Evolutionary conservation across 2,888 invertebrate genomes (phyloP).

Genomic region (Didymodactylos carnosus): DNA sequence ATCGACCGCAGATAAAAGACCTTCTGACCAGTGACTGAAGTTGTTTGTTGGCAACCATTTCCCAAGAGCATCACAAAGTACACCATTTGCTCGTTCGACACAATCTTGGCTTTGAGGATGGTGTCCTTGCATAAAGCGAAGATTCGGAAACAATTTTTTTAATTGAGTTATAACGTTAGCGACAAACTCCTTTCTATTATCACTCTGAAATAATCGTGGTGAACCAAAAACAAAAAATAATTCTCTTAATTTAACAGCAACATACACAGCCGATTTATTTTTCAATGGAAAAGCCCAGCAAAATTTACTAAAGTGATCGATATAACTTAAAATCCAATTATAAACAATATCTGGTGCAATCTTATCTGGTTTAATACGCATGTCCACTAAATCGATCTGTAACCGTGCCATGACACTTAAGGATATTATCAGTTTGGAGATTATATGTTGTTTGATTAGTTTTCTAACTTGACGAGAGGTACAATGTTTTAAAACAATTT

Average conservation of each 20-base stretch:
- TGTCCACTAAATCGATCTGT: neutral
- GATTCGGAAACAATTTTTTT: no score
- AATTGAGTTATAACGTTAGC: no score
- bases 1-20: neutral
- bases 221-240: neutral
- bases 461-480: no score
- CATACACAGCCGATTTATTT: neutral
- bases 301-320: neutral
- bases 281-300: neutral
- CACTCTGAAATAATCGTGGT: neutral
- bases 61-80: no score
- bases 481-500: no score
- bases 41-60: neutral
- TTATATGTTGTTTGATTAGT: no score
- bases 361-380: neutral
- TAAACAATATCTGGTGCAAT: neutral
- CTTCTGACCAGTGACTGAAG: neutral
- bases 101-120: no score
- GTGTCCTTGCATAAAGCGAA: no score
- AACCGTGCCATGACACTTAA: neutral
- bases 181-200: no score
- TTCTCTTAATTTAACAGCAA: no score
- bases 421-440: neutral
- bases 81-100: no score
- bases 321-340: neutral